phyloP scores from a whole-genome alignment of 2,888 invertebrate species.

The Oxytorus armatus region DNA sequence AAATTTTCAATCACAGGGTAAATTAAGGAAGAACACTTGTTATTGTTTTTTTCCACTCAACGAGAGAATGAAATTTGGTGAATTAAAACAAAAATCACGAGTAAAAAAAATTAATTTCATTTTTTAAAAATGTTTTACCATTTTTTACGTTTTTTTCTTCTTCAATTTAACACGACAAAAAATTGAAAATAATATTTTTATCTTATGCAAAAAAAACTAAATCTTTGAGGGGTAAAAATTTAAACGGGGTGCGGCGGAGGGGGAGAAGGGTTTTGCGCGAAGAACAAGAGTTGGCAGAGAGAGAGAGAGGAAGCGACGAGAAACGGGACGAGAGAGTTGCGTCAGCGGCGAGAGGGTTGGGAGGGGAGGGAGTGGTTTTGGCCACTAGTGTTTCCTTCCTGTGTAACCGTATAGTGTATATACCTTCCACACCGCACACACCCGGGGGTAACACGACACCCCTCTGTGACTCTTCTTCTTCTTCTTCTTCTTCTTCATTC shows the following conservation, averaged over 20 bases:
- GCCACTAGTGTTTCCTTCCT: slow-evolving; percentile 84
- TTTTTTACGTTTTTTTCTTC: no score
- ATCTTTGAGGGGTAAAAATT: not conserved
- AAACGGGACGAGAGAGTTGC: slow-evolving; percentile 65
- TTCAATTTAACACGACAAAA: no score
- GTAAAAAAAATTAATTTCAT: no score
- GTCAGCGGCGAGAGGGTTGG: no score
- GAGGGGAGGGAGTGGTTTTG: slow-evolving; percentile 62
- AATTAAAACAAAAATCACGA: no score
- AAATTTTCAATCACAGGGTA: no score
- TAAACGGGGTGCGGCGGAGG: not conserved
- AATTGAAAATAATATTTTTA: no score
- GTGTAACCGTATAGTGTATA: slow-evolving; percentile 81
- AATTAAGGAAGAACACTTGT: no score
- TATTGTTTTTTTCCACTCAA: no score
- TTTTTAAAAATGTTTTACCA: no score
- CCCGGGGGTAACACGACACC: slow-evolving; percentile 80
- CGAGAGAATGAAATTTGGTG: no score
- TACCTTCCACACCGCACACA: slow-evolving; percentile 73
- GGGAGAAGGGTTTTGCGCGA: slow-evolving; percentile 12
- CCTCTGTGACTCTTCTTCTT: slow-evolving; percentile 47
- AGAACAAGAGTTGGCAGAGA: slow-evolving; percentile 34
- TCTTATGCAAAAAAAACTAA: no score
- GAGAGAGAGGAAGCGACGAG: slow-evolving; percentile 60
- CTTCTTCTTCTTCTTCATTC: slow-evolving; percentile 20